Percentiles rank a stretch among this genome's conserved stretches.
phyloP scores from a whole-genome alignment of 2,113 vertebrate species.

The Vombatus ursinus region DNA sequence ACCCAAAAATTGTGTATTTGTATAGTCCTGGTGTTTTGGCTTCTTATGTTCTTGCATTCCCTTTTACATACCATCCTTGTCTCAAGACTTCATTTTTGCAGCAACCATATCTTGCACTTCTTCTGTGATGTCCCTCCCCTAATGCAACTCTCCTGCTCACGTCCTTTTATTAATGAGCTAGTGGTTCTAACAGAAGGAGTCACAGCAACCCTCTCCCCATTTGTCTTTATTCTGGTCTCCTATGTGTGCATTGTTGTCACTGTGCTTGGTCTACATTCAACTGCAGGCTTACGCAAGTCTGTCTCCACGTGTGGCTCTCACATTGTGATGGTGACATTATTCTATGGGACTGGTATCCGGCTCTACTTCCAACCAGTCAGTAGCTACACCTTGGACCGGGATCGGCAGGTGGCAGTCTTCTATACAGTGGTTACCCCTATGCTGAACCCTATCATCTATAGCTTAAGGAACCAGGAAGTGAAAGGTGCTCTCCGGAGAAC shows the following conservation, averaged over 20 bases:
- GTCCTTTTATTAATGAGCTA: conserved; percentile 18
- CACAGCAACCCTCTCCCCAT: background rate
- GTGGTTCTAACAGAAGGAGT: background rate
- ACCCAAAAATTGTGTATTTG: background rate
- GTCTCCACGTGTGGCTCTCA: conserved; percentile 53
- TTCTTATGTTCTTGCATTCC: background rate
- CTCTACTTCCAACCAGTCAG: conserved; percentile 25
- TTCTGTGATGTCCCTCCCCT: background rate
- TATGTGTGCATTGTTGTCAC: conserved; percentile 10
- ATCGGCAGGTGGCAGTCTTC: conserved; percentile 33
- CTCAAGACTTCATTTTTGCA: conserved; percentile 23
- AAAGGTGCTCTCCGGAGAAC: background rate
- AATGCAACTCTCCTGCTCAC: background rate
- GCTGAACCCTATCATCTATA: background rate
- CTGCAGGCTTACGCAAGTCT: conserved; percentile 21
- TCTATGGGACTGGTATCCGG: conserved; percentile 14
- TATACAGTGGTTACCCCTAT: background rate
- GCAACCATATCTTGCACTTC: conserved; percentile 19
- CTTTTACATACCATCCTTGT: conserved; percentile 9
- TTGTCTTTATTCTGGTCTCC: conserved; percentile 9
- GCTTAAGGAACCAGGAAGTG: background rate
- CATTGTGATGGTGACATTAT: conserved; percentile 23
- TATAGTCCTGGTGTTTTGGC: background rate
- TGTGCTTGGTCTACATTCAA: background rate
- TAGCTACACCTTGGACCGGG: background rate